Conservation (phyloP, 2,113 vertebrate genomes). For the Protobothrops mucrosquamatus region DNA sequence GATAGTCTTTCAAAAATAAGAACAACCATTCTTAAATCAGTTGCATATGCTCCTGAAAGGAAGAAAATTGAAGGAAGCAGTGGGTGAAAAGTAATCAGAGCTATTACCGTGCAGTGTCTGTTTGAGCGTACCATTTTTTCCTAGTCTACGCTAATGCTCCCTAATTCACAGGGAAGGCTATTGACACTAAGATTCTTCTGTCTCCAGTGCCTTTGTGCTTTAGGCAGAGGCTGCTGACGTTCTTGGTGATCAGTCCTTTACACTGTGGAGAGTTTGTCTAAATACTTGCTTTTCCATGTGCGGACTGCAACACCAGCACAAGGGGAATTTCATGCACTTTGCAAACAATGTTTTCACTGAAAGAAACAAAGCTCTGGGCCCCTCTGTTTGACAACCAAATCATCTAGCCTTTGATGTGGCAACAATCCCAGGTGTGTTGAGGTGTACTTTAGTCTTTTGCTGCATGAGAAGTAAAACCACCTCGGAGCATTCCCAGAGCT, state of each 20-base stretch:
- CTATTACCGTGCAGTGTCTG: slow-evolving; percentile 35
- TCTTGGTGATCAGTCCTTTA: slow-evolving; percentile 13
- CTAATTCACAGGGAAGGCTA: slow-evolving; percentile 16
- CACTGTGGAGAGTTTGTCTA: slow-evolving; percentile 6
- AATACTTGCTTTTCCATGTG: background rate
- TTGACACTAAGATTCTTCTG: background rate
- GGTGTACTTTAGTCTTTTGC: background rate
- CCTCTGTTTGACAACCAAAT: background rate
- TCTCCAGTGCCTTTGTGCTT: background rate
- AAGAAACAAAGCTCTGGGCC: background rate
- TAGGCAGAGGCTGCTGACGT: background rate
- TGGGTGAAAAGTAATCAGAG: background rate
- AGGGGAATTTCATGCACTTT: background rate
- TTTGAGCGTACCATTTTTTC: slow-evolving; percentile 34
- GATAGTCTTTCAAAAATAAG: slow-evolving; percentile 32
- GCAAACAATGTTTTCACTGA: background rate
- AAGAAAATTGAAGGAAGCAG: background rate
- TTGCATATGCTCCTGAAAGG: slow-evolving; percentile 31
- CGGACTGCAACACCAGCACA: background rate
- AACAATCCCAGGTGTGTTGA: background rate
- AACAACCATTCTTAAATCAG: slow-evolving; percentile 49
- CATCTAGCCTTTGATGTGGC: background rate
- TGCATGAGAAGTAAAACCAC: background rate
- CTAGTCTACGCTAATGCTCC: background rate
- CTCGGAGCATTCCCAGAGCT: background rate